phyloP scores from a whole-genome alignment of 2,113 vertebrate genomes.

The Aptenodytes forsteri region DNA sequence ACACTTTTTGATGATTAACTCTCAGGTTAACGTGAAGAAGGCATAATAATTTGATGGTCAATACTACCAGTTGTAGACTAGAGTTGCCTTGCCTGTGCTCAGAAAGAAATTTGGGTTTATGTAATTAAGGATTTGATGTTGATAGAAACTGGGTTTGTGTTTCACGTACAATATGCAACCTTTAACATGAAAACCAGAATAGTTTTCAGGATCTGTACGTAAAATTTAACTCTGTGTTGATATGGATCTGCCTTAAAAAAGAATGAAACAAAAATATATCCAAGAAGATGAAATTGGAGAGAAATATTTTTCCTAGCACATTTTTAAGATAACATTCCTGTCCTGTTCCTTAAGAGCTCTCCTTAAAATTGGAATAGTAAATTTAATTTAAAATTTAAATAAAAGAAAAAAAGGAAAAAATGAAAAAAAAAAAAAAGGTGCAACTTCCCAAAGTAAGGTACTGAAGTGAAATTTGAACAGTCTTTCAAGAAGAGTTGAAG shows the following conservation, averaged over 20 bases:
- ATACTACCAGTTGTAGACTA: not conserved
- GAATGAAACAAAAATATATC: not conserved
- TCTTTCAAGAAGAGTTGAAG: not conserved
- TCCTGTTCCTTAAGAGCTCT: not conserved
- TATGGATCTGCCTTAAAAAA: not conserved
- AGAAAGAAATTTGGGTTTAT: not conserved
- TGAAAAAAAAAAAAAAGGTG: not conserved
- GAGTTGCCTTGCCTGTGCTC: not conserved
- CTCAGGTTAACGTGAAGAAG: not conserved
- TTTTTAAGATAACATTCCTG: not conserved
- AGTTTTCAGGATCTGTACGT: not conserved
- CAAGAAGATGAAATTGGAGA: not conserved
- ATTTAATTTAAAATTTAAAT: not conserved
- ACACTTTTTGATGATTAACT: not conserved
- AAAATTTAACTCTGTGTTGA: not conserved
- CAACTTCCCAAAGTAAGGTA: not conserved
- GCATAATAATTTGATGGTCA: not conserved
- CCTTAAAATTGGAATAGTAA: not conserved
- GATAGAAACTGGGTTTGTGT: not conserved
- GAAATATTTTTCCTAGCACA: not conserved
- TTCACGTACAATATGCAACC: not conserved
- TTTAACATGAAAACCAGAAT: not conserved
- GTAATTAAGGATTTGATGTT: not conserved
- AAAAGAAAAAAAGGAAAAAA: no score
- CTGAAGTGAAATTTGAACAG: not conserved